Evolutionary conservation across 2,797 vertebrate genomes (phyloP).

Genomic region (Danio jaintianensis): DNA sequence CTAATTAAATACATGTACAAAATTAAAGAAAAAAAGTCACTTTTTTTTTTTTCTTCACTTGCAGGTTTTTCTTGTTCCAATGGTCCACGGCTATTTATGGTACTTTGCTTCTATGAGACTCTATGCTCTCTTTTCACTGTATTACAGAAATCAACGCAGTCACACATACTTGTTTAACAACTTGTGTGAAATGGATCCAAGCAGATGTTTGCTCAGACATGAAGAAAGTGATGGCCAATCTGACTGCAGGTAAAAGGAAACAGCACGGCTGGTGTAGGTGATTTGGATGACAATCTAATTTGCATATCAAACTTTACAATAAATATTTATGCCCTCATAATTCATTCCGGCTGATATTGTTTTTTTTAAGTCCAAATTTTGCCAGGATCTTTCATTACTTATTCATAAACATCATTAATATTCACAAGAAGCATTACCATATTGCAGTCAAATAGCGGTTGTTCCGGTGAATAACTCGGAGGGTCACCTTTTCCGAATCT

Average conservation of each 20-base stretch:
- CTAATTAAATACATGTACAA: too few species aligned
- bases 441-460: conserved; percentile 1
- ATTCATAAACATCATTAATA: conserved; percentile 39
- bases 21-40: too few species aligned
- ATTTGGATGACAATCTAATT: conserved; percentile 9
- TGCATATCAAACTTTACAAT: conserved; percentile 6
- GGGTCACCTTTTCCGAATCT: conserved; percentile 38
- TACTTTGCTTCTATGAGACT: too few species aligned
- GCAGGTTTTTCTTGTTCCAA: too few species aligned
- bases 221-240: background rate
- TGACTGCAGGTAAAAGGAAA: conserved; percentile 1
- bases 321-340: conserved; percentile 30
- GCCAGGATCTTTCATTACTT: conserved; percentile 18
- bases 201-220: conserved; percentile 4
- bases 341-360: conserved; percentile 12
- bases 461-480: conserved; percentile 16
- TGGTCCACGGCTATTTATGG: too few species aligned
- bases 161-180: background rate
- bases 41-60: too few species aligned
- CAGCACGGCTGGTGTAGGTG: background rate
- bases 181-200: background rate
- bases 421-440: conserved; percentile 6
- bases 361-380: conserved; percentile 23
- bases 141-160: background rate
- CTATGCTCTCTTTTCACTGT: too few species aligned